A percentile compares a stretch with the other conserved stretches of the same genome.
phyloP scores from a whole-genome alignment of 1,140 invertebrate species.

The Anagrus nilaparvatae region DNA sequence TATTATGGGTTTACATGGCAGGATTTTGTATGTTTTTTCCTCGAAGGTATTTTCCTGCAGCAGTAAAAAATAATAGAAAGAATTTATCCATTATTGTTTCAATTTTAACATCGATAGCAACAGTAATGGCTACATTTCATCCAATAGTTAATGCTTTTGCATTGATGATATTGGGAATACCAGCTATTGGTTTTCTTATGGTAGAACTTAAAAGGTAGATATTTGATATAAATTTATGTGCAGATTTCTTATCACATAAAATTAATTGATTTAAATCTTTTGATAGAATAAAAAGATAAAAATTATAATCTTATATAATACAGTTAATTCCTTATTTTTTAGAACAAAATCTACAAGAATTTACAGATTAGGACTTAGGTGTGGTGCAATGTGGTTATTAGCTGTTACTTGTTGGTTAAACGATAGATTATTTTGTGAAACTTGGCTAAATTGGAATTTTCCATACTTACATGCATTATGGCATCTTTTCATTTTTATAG shows the following conservation, averaged over 20 bases:
- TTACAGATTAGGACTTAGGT: slow-evolving; percentile 55
- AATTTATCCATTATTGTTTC: slow-evolving; percentile 43
- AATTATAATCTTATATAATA: neutral
- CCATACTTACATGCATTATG: slow-evolving; percentile 72
- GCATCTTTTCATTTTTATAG: slow-evolving; percentile 72
- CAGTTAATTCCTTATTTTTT: slow-evolving; percentile 25
- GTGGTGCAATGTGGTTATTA: slow-evolving; percentile 53
- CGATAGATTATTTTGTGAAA: slow-evolving; percentile 66
- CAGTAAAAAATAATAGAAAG: slow-evolving; percentile 55
- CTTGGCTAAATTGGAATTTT: slow-evolving; percentile 63
- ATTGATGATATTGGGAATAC: slow-evolving; percentile 62
- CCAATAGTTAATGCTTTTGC: slow-evolving; percentile 70
- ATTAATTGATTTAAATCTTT: neutral
- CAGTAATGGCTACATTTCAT: slow-evolving; percentile 57
- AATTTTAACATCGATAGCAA: slow-evolving; percentile 50
- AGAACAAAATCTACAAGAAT: slow-evolving; percentile 56
- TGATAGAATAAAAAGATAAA: neutral
- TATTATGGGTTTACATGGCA: slow-evolving; percentile 71
- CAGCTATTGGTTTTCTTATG: slow-evolving; percentile 55
- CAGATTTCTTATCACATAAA: neutral
- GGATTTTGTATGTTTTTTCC: slow-evolving; percentile 65
- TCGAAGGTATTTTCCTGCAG: slow-evolving; percentile 55
- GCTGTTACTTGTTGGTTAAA: slow-evolving; percentile 68
- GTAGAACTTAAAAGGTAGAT: slow-evolving; percentile 55
- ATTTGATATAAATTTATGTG: slow-evolving; percentile 1